phyloP scores from a whole-genome alignment of 2,888 invertebrate genomes.

The Poecilus cupreus region DNA sequence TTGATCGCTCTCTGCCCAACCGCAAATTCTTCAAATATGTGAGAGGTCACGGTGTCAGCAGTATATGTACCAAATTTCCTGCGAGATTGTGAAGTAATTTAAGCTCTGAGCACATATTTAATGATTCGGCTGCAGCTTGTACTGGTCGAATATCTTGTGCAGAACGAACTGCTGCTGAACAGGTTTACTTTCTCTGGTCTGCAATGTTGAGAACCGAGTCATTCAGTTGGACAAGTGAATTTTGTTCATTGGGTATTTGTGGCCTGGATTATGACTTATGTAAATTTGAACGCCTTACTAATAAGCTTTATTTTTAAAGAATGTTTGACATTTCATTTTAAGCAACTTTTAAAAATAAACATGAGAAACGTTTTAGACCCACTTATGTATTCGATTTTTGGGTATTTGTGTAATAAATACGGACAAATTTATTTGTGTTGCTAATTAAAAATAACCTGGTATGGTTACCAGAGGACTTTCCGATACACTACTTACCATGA shows the following conservation, averaged over 20 bases:
- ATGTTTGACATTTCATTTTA: background rate
- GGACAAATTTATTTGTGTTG: too few relatives aligned
- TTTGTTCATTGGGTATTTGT: background rate
- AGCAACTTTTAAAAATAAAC: background rate
- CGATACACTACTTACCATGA: too few relatives aligned
- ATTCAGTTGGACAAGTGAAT: slow-evolving; percentile 31
- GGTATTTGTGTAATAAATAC: too few relatives aligned
- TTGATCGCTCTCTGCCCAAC: too few relatives aligned
- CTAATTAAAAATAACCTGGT: too few relatives aligned
- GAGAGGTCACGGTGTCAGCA: too few relatives aligned
- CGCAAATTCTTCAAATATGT: too few relatives aligned
- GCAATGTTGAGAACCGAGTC: background rate
- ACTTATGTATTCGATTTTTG: background rate
- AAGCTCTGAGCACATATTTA: too few relatives aligned
- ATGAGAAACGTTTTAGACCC: background rate
- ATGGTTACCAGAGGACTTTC: too few relatives aligned
- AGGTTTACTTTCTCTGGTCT: slow-evolving; percentile 50
- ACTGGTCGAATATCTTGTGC: background rate
- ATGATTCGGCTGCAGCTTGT: too few relatives aligned
- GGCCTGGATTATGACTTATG: slow-evolving; percentile 20
- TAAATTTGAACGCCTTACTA: background rate
- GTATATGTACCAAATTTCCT: too few relatives aligned
- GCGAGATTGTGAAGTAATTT: too few relatives aligned
- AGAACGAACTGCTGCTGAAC: slow-evolving; percentile 1
- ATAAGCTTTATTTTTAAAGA: background rate